These are phyloP conservation scores for Thereva nobilitata DNA, from an alignment of 2,888 invertebrate species.

Conservation along the genomic window DNA sequence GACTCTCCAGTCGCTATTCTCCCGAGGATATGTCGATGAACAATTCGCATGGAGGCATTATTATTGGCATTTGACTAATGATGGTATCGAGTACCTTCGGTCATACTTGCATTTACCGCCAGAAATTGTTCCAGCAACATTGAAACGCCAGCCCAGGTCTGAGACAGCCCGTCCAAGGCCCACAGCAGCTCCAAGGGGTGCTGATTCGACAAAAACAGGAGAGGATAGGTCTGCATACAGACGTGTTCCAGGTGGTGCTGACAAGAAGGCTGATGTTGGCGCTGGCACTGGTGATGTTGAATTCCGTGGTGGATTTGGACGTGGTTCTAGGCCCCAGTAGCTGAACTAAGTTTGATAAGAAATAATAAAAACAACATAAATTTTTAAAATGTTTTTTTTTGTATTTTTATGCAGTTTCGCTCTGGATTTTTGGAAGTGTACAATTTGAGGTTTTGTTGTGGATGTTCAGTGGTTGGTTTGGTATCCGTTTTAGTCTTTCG, in stretches of 20 bases:
- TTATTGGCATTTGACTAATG: slow-evolving; percentile 97
- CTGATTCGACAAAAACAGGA: slow-evolving; percentile 72
- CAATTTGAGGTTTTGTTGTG: too few species aligned
- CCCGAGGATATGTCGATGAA: slow-evolving; percentile 96
- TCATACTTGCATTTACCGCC: slow-evolving; percentile 95
- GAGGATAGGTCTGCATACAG: slow-evolving; percentile 86
- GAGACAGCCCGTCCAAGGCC: slow-evolving; percentile 83
- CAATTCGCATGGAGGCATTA: slow-evolving; percentile 99
- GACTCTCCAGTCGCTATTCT: slow-evolving; percentile 95
- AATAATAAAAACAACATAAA: too few species aligned
- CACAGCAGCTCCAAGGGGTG: slow-evolving; percentile 65
- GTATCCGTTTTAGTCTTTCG: too few species aligned
- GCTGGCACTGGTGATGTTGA: slow-evolving; percentile 91
- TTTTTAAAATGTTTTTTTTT: too few species aligned
- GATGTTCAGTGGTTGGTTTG: too few species aligned
- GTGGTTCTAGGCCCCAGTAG: slow-evolving; percentile 65
- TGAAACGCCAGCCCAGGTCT: slow-evolving; percentile 86
- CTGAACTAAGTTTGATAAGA: background rate
- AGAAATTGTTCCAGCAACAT: slow-evolving; percentile 97
- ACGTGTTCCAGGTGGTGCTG: slow-evolving; percentile 72
- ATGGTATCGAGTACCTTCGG: slow-evolving; percentile 95
- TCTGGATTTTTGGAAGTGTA: too few species aligned
- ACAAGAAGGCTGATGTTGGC: slow-evolving; percentile 97
- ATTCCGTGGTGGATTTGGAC: slow-evolving; percentile 84
- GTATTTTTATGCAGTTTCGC: too few species aligned